Conservation (phyloP, 1,140 invertebrate genomes). For the Drosophila asahinai region DNA sequence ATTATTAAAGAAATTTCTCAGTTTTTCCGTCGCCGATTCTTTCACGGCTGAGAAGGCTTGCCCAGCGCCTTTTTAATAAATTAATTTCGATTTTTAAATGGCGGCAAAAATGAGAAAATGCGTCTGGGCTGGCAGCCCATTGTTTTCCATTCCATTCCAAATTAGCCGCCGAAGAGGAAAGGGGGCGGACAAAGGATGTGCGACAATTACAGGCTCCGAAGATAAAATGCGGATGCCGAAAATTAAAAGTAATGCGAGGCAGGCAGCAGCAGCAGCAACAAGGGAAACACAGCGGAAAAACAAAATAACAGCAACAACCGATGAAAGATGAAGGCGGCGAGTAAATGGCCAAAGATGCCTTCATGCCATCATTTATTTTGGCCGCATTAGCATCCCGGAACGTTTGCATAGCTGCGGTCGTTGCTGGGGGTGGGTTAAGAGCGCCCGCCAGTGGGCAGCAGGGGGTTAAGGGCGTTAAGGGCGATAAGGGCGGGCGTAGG, state of each 20-base stretch:
- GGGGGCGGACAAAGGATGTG: conserved; percentile 29
- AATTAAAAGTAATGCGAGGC: conserved; percentile 41
- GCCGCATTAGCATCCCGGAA: conserved; percentile 39
- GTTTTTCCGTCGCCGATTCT: neutral
- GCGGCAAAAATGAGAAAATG: neutral
- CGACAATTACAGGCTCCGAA: conserved; percentile 30
- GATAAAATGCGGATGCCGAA: conserved; percentile 55
- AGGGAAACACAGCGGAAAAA: neutral
- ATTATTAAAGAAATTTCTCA: conserved; percentile 2
- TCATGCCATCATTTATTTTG: conserved; percentile 43
- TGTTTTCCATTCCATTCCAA: conserved; percentile 35
- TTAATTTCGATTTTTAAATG: conserved; percentile 22
- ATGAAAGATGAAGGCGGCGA: conserved; percentile 47
- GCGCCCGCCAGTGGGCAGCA: neutral
- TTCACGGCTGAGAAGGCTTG: neutral
- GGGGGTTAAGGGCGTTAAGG: conserved; percentile 1
- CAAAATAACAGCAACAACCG: conserved; percentile 1
- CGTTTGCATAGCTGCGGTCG: conserved; percentile 39
- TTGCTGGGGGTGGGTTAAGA: neutral
- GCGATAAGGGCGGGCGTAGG: neutral
- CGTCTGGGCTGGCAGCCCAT: neutral
- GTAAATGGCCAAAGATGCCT: conserved; percentile 36
- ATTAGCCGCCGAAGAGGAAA: conserved; percentile 19
- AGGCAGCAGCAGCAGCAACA: neutral
- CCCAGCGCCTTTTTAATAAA: conserved; percentile 7